Percentiles rank a stretch among this genome's conserved stretches.
Conservation (phyloP, 2,113 vertebrate genomes). For the Dunckerocampus dactyliophorus region DNA sequence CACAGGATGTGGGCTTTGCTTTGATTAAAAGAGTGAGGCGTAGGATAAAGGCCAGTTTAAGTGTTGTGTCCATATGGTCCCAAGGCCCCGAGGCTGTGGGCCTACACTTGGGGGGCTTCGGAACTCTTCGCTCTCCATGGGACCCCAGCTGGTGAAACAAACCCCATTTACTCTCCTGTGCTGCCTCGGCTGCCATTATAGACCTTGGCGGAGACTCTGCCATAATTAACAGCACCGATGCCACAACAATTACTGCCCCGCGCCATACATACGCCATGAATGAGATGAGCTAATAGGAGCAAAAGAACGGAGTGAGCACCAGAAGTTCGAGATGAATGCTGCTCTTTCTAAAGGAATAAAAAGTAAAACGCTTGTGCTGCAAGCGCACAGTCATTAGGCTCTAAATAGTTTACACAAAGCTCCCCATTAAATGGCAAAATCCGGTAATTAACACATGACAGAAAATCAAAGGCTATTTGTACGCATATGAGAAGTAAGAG, state of each 20-base stretch:
- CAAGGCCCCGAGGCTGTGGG: conserved; percentile 83
- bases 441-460: conserved; percentile 98
- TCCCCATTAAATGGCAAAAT: conserved; percentile 96
- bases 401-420: conserved; percentile 99
- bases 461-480: conserved; percentile 99
- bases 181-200: conserved; percentile 89
- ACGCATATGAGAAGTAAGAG: conserved; percentile 95
- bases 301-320: conserved; percentile 75
- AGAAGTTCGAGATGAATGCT: conserved; percentile 82
- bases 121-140: conserved; percentile 83
- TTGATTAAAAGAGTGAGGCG: conserved; percentile 80
- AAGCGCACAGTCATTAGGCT: conserved; percentile 95
- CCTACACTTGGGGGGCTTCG: conserved; percentile 80
- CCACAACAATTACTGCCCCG: conserved; percentile 93
- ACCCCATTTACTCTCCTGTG: conserved; percentile 93
- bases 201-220: conserved; percentile 97
- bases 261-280: conserved; percentile 85
- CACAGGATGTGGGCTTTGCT: conserved; percentile 71
- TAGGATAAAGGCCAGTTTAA: conserved; percentile 76
- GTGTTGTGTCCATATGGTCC: conserved; percentile 92
- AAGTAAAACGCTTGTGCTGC: conserved; percentile 89
- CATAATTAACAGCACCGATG: conserved; percentile 99
- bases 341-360: conserved; percentile 86
- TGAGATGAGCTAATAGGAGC: conserved; percentile 92
- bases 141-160: conserved; percentile 98